phyloP scores from a whole-genome alignment of 2,113 vertebrate genomes.

The Hymenochirus boettgeri region DNA sequence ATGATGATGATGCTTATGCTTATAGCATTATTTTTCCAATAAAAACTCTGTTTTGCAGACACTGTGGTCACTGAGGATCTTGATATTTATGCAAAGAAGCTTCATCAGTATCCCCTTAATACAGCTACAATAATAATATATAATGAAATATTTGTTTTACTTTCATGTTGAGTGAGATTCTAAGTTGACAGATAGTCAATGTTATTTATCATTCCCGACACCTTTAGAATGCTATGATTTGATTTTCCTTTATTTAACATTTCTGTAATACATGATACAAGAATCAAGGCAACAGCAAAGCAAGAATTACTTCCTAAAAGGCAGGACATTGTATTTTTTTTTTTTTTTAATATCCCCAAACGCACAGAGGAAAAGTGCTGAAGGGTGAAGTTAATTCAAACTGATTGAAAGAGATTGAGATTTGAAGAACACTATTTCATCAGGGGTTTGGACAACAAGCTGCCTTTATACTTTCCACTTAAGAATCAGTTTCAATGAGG shows the following conservation, averaged over 20 bases:
- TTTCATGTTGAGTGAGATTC: conserved; percentile 3
- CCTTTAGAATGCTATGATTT: not conserved
- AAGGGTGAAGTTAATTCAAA: too few species aligned
- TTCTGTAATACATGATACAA: not conserved
- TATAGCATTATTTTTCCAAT: conserved; percentile 20
- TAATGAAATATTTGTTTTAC: conserved; percentile 26
- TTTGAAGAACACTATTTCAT: too few species aligned
- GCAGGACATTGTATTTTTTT: too few species aligned
- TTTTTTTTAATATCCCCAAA: too few species aligned
- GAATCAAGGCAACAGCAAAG: too few species aligned
- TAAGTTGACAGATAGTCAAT: conserved; percentile 20
- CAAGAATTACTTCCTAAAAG: too few species aligned
- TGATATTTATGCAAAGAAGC: conserved; percentile 21
- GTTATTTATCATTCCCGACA: conserved; percentile 7
- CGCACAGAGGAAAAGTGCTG: too few species aligned
- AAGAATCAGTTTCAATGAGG: too few species aligned
- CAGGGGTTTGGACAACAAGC: too few species aligned
- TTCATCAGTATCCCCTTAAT: conserved; percentile 18
- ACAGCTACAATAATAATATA: conserved; percentile 10
- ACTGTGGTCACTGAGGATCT: not conserved
- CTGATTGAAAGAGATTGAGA: too few species aligned
- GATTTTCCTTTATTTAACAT: not conserved
- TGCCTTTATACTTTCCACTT: too few species aligned
- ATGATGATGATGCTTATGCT: conserved; percentile 35
- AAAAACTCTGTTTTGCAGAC: conserved; percentile 5